Evolutionary conservation across 2,888 invertebrate genomes (phyloP).

Genomic region (Ametastegia equiseti): DNA sequence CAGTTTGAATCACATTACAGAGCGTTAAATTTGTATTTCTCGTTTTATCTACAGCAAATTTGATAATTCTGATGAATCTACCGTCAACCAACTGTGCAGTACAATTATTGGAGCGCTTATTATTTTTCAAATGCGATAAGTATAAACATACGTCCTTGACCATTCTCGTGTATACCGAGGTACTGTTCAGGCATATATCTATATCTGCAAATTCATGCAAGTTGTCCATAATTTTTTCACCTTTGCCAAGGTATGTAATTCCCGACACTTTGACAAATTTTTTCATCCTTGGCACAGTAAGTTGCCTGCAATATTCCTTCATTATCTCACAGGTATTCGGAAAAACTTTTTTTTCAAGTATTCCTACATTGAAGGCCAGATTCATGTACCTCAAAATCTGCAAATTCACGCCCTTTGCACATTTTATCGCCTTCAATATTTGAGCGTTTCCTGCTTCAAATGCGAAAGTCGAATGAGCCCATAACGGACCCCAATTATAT

Average conservation of each 20-base stretch:
- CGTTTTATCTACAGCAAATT: no score
- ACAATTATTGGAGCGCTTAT: no score
- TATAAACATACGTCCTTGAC: not conserved
- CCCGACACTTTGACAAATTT: not conserved
- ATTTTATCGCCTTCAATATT: not conserved
- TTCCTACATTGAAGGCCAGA: not conserved
- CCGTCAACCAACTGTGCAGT: no score
- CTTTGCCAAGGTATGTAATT: not conserved
- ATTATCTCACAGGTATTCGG: not conserved
- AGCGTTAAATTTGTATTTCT: no score
- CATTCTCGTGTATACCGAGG: not conserved
- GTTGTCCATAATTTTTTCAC: not conserved
- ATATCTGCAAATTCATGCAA: not conserved
- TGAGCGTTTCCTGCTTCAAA: not conserved
- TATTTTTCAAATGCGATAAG: no score
- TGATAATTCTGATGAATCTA: no score
- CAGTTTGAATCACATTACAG: no score
- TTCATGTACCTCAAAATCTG: not conserved
- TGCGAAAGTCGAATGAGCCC: not conserved
- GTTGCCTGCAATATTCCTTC: not conserved
- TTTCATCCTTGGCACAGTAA: not conserved
- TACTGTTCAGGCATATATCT: not conserved
- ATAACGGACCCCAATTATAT: not conserved
- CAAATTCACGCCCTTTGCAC: not conserved
- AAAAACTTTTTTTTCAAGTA: not conserved